Conservation (phyloP, 2,113 vertebrate genomes). For the Urocolius indicus region DNA sequence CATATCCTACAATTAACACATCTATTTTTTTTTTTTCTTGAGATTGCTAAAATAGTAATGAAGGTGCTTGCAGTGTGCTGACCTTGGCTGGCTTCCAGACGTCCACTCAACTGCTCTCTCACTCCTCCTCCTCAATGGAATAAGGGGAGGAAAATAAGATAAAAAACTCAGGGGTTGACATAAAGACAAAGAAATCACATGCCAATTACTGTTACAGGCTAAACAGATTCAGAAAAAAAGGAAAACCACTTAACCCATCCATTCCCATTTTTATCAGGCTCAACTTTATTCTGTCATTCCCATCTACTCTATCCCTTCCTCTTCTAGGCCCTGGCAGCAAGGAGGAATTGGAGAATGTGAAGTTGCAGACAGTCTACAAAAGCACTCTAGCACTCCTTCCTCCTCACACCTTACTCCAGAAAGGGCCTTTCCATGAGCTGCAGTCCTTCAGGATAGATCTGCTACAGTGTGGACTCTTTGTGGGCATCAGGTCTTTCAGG, state of each 20-base stretch:
- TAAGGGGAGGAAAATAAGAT: not conserved
- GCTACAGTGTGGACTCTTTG: not conserved
- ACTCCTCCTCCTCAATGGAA: not conserved
- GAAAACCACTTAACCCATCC: not conserved
- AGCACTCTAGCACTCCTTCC: not conserved
- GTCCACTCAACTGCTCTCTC: not conserved
- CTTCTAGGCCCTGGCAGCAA: not conserved
- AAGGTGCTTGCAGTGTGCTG: not conserved
- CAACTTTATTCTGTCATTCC: not conserved
- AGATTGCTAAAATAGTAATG: not conserved
- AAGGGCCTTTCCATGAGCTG: not conserved
- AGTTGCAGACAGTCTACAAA: not conserved
- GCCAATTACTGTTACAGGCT: not conserved
- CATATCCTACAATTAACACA: rapidly evolving
- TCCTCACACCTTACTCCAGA: not conserved
- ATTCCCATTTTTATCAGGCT: not conserved
- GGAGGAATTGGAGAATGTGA: not conserved
- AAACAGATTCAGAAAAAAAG: not conserved
- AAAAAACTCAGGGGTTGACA: not conserved
- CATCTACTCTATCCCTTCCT: not conserved
- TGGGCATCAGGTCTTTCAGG: not conserved
- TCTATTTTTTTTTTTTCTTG: not conserved
- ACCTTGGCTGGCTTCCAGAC: not conserved
- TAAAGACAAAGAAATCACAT: not conserved
- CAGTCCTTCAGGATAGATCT: not conserved